These are phyloP conservation scores for Setophaga kirtlandii DNA, from an alignment of 2,113 vertebrate species.

Conservation along the genomic window DNA sequence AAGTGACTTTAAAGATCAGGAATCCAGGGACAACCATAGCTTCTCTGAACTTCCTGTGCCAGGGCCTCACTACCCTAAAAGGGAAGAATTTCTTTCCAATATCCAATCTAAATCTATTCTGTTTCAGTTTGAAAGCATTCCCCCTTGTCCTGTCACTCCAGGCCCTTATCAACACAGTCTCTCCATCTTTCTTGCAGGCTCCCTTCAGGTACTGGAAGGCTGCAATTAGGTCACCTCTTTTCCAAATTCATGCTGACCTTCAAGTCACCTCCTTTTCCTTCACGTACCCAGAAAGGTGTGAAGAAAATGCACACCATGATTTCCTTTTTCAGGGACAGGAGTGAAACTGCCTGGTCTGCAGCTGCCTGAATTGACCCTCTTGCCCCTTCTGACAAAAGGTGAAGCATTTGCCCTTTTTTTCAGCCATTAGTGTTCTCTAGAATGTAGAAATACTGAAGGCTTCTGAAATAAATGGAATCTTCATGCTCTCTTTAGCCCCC, in stretches of 20 bases:
- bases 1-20: background rate
- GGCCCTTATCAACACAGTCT: background rate
- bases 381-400: background rate
- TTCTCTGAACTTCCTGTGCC: background rate
- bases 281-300: accelerated
- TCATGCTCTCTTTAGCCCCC: background rate
- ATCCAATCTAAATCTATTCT: background rate
- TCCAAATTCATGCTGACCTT: background rate
- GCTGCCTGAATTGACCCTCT: background rate
- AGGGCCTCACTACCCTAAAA: background rate
- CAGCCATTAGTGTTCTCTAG: background rate
- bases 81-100: background rate
- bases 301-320: background rate
- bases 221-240: background rate
- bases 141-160: background rate
- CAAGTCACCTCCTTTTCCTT: background rate
- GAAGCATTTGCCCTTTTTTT: background rate
- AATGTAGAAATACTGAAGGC: background rate
- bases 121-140: background rate
- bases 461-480: background rate
- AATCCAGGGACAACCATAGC: background rate
- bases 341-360: background rate
- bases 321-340: background rate
- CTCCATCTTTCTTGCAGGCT: background rate
- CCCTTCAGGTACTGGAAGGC: background rate